A percentile compares a stretch with the other conserved stretches of the same genome.
Evolutionary conservation across 2,113 vertebrate genomes (phyloP).

Genomic region (Grus americana): DNA sequence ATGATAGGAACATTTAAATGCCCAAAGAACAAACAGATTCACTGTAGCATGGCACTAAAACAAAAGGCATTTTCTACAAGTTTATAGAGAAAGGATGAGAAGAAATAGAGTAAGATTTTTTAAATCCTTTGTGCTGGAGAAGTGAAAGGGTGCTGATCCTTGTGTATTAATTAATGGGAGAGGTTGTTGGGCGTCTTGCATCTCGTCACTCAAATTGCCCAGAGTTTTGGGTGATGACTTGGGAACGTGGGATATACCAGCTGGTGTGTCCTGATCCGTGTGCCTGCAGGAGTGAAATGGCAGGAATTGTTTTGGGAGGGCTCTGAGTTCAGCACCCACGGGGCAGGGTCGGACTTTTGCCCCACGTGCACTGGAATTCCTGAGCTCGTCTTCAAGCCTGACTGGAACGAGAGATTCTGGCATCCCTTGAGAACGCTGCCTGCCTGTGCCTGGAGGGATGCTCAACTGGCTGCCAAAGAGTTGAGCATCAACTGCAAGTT

Average conservation of each 20-base stretch:
- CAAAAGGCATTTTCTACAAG: not conserved
- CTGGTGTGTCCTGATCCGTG: accelerated
- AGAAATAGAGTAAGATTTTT: not conserved
- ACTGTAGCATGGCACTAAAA: not conserved
- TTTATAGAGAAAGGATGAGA: not conserved
- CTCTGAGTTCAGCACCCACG: not conserved
- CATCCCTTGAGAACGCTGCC: not conserved
- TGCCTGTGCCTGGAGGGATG: not conserved
- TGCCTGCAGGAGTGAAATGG: not conserved
- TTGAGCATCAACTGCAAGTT: accelerated
- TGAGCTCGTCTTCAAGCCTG: not conserved
- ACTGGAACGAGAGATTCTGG: accelerated
- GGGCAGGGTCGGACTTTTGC: not conserved
- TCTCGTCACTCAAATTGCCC: no score
- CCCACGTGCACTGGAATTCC: not conserved
- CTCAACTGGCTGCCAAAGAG: not conserved
- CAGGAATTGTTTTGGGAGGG: not conserved
- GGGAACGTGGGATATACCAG: not conserved
- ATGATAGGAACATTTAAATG: not conserved
- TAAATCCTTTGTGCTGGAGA: not conserved
- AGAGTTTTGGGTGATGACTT: not conserved
- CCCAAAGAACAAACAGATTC: constrained; percentile 30
- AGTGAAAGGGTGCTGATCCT: not conserved
- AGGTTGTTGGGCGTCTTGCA: not conserved
- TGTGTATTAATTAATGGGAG: not conserved